A percentile compares a stretch with the other conserved stretches of the same genome.
phyloP scores from a whole-genome alignment of 1,140 invertebrate species.

The Pogonomyrmex barbatus region DNA sequence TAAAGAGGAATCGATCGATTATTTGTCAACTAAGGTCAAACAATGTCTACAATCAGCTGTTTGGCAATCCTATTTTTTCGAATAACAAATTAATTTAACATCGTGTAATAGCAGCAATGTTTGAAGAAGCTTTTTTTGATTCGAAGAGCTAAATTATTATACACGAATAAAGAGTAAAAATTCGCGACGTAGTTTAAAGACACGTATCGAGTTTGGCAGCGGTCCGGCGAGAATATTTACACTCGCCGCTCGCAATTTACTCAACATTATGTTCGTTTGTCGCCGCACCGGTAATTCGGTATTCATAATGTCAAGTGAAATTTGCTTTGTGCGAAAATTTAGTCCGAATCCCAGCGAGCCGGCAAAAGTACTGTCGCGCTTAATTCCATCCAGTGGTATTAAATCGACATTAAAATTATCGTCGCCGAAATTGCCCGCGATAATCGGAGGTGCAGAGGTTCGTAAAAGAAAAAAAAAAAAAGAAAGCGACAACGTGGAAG shows the following conservation, averaged over 20 bases:
- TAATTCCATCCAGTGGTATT: slow-evolving; percentile 48
- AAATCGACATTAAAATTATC: slow-evolving; percentile 50
- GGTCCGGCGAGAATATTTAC: slow-evolving; percentile 61
- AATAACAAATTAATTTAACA: not conserved
- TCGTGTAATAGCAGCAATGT: not conserved
- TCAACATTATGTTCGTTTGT: slow-evolving; percentile 64
- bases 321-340: slow-evolving; percentile 65
- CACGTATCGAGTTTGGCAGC: not conserved
- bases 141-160: slow-evolving; percentile 22
- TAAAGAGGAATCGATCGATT: not conserved
- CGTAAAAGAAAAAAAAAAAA: not conserved
- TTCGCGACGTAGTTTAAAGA: not conserved
- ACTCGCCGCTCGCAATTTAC: slow-evolving; percentile 67
- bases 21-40: not conserved
- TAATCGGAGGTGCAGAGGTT: slow-evolving; percentile 13
- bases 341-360: slow-evolving; percentile 12
- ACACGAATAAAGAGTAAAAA: slow-evolving; percentile 40
- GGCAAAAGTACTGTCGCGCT: slow-evolving; percentile 43
- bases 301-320: slow-evolving; percentile 66
- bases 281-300: slow-evolving; percentile 65
- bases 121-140: slow-evolving; percentile 34
- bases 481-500: not conserved
- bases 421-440: slow-evolving; percentile 18
- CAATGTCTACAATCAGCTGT: not conserved
- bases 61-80: not conserved